A percentile compares a stretch with the other conserved stretches of the same genome.
These are phyloP conservation scores for Eristalis tenax DNA, from an alignment of 2,888 invertebrate genomes.

Conservation along the genomic window DNA sequence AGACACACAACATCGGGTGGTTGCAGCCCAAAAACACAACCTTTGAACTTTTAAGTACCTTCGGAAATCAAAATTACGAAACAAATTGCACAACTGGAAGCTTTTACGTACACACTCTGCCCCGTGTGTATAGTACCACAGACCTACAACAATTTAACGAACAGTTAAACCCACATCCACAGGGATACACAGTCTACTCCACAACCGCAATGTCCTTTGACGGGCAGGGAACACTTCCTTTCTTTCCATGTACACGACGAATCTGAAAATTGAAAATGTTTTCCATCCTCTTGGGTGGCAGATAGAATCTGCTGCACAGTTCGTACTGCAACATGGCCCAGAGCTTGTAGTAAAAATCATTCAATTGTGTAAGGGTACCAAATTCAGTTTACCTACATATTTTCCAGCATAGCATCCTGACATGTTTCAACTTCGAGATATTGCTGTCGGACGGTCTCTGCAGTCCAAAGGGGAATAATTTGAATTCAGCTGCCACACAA, in stretches of 20 bases:
- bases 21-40: no score
- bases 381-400: background rate
- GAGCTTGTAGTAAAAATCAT: slow-evolving; percentile 1
- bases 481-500: slow-evolving; percentile 12
- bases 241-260: background rate
- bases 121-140: background rate
- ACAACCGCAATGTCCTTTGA: background rate
- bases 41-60: background rate
- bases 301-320: background rate
- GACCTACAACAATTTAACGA: background rate
- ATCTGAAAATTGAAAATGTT: background rate
- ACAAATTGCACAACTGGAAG: slow-evolving; percentile 1
- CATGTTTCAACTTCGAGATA: background rate
- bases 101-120: background rate
- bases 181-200: background rate
- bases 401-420: background rate
- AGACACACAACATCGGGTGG: no score
- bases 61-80: background rate
- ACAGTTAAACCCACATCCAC: background rate
- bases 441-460: background rate
- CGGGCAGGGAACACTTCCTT: background rate
- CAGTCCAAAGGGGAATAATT: background rate
- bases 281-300: background rate
- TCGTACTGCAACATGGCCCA: background rate
- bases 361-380: slow-evolving; percentile 3